Conservation (phyloP, 2,797 vertebrate genomes). For the Limosa lapponica region DNA sequence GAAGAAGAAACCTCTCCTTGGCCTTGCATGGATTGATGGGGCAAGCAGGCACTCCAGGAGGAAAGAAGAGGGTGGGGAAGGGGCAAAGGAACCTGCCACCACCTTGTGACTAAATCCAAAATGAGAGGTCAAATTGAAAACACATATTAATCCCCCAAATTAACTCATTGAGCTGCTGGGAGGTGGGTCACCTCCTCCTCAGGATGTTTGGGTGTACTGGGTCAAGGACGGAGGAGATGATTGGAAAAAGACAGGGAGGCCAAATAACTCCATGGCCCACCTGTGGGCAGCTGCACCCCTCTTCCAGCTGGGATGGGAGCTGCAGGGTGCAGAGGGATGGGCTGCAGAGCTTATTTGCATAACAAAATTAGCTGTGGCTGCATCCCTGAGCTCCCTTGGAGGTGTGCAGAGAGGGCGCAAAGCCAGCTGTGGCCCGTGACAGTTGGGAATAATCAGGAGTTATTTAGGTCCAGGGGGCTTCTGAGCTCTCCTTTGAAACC, state of each 20-base stretch:
- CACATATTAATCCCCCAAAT: not conserved
- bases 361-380: not conserved
- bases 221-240: not conserved
- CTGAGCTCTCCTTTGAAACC: not conserved
- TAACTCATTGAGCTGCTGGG: not conserved
- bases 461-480: not conserved
- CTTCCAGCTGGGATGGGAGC: not conserved
- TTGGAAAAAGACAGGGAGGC: not conserved
- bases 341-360: not conserved
- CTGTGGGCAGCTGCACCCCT: not conserved
- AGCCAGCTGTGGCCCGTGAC: not conserved
- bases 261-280: not conserved
- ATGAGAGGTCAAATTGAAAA: not conserved
- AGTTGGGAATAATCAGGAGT: not conserved
- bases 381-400: not conserved
- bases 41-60: not conserved
- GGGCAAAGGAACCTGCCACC: not conserved
- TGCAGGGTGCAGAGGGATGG: not conserved
- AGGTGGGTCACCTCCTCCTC: not conserved
- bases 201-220: not conserved
- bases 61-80: not conserved
- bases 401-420: not conserved
- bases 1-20: not conserved
- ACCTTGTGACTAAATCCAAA: not conserved
- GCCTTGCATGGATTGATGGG: rapidly evolving